A percentile compares a stretch with the other conserved stretches of the same genome.
These are phyloP conservation scores for Pollenia angustigena DNA, from an alignment of 2,888 invertebrate species.

Conservation along the genomic window DNA sequence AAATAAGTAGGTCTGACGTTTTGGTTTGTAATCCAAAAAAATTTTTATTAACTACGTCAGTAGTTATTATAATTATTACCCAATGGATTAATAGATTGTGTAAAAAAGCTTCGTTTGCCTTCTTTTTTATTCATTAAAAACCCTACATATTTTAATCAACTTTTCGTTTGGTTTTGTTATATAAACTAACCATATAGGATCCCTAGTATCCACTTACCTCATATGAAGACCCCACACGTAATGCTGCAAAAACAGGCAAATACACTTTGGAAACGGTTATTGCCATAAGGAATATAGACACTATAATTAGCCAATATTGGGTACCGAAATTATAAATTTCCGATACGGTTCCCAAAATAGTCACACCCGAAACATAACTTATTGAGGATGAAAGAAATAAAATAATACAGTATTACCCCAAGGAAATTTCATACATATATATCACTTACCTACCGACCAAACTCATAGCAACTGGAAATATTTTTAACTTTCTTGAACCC, in stretches of 20 bases:
- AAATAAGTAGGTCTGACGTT: too few species aligned
- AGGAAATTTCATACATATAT: neutral
- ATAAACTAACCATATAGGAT: too few species aligned
- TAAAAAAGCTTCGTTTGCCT: too few species aligned
- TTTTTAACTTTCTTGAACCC: constrained; percentile 89
- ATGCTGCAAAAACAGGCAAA: constrained; percentile 91
- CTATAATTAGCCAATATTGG: constrained; percentile 91
- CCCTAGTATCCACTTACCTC: constrained; percentile 86
- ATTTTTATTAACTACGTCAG: too few species aligned
- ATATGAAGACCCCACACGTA: constrained; percentile 92
- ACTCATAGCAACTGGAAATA: constrained; percentile 94
- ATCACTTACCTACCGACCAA: constrained; percentile 90
- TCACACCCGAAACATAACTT: constrained; percentile 94
- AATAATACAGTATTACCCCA: neutral
- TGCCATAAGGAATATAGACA: constrained; percentile 89
- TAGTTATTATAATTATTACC: too few species aligned
- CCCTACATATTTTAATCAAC: too few species aligned
- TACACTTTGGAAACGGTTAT: constrained; percentile 88
- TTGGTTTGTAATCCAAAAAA: too few species aligned
- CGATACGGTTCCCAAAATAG: constrained; percentile 93
- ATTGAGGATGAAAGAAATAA: constrained; percentile 11
- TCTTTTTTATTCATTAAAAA: too few species aligned
- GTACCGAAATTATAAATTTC: constrained; percentile 95
- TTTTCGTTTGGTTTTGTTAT: too few species aligned
- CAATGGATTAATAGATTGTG: too few species aligned